A percentile compares a stretch with the other conserved stretches of the same genome.
These are phyloP conservation scores for Microcebus jonahi DNA, from an alignment of 2,113 vertebrate species.

Conservation along the genomic window DNA sequence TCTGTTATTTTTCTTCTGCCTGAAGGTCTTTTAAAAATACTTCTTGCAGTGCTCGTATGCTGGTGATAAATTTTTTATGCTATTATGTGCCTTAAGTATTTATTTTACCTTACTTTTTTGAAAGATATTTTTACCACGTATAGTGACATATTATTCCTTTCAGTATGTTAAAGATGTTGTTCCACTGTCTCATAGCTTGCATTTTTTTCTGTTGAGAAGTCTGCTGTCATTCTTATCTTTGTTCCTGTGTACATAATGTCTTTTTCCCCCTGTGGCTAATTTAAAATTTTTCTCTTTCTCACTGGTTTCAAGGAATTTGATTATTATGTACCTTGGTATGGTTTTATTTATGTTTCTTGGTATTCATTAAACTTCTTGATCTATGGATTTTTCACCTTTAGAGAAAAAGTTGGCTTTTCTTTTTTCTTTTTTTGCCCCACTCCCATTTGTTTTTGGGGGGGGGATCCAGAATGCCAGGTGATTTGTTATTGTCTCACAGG, in stretches of 20 bases:
- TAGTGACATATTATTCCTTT: not conserved
- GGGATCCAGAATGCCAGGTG: not conserved
- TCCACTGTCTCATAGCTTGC: not conserved
- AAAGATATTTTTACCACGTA: not conserved
- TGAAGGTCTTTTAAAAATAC: not conserved
- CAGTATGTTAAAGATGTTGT: not conserved
- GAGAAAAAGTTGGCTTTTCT: not conserved
- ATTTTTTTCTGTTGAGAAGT: conserved; percentile 13
- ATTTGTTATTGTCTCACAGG: not conserved
- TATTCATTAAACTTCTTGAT: not conserved
- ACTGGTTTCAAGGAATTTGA: not conserved
- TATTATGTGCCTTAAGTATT: not conserved
- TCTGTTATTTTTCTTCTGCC: not conserved
- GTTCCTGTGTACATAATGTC: not conserved
- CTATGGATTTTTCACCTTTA: not conserved
- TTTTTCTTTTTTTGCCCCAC: not conserved
- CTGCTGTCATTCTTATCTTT: not conserved
- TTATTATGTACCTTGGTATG: not conserved
- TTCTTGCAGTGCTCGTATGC: not conserved
- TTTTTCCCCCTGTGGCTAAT: not conserved
- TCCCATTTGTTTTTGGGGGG: rapidly evolving
- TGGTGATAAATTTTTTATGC: not conserved
- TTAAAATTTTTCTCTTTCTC: conserved; percentile 21
- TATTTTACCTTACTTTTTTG: not conserved
- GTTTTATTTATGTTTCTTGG: not conserved